Evolutionary conservation across 2,797 vertebrate genomes (phyloP), one percentile per base, ranked within the genome.

Genomic region (Cygnus olor): DNA sequence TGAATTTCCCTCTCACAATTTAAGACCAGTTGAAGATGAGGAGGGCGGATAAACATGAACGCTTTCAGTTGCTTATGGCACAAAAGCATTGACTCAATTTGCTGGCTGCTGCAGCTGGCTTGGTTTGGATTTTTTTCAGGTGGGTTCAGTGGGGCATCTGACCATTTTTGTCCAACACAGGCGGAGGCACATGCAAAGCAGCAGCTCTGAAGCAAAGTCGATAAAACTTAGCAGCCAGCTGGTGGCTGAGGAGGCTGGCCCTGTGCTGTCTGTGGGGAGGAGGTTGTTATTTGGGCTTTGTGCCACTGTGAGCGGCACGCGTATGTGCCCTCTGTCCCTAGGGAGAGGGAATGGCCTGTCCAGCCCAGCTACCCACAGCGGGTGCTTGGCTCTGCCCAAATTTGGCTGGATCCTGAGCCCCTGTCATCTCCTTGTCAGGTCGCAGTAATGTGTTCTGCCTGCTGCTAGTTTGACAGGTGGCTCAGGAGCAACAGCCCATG

Each of bases 61-160:
- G 0, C 3, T 63, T 47, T 13, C 44, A n/a, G 38, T 57, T 61
- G 54, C 22, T 34, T 27, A 15, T 10, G 36, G 65, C 51, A 15
- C 0, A 0, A 47, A 8, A 7, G 80, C 4, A 1, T 1, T 40
- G 66, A 2, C 45, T 64, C 1, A 9, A 2, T 5, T 27, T 49
- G 44, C 47, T 36, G 25, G 25, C 4, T 6, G 51, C 71, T 38
- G 89, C 38, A 49, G 79, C 76, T 85, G 51, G 19, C 54, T 32
- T 7, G 9, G 4, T 9, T 63, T 73, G 51, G 28, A 18, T 72
- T 72, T 64, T 63, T 30, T 53, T 30, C 36, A 11, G 36, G 22
- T 20, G 14, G 20, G 15, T 30, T 61, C 36, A 9, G 21, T 10
- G 38, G 45, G 88, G 58, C 58, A 69, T 88, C 88, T 58, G 70